Conservation (phyloP, 2,797 vertebrate genomes). For the Argyrosomus regius region DNA sequence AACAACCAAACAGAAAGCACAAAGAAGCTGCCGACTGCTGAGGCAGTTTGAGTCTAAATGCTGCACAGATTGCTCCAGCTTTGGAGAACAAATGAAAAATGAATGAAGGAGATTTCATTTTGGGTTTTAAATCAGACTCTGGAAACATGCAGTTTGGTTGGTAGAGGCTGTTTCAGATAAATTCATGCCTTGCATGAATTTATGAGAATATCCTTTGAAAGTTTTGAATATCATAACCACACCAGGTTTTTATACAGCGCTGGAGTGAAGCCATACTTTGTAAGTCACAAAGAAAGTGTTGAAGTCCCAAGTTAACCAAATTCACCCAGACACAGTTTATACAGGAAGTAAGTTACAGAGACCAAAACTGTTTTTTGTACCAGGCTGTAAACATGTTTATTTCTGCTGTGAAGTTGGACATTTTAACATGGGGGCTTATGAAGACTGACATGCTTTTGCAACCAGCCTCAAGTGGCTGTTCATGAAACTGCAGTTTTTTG, state of each 20-base stretch:
- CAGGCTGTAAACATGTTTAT: too few relatives aligned
- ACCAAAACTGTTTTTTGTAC: too few relatives aligned
- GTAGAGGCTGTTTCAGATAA: conserved; percentile 18
- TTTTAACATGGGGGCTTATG: too few relatives aligned
- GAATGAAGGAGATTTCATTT: conserved; percentile 24
- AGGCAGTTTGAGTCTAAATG: conserved; percentile 2
- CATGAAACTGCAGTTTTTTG: too few relatives aligned
- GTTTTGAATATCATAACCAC: conserved; percentile 35
- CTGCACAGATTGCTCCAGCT: neutral
- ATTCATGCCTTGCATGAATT: conserved; percentile 22
- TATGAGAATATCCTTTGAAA: conserved; percentile 39
- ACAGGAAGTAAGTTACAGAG: too few relatives aligned
- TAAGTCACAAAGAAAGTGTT: neutral
- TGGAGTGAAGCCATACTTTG: neutral
- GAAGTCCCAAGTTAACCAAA: neutral
- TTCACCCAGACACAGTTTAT: too few relatives aligned
- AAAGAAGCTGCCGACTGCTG: neutral
- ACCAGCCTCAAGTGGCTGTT: too few relatives aligned
- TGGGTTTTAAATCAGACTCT: neutral
- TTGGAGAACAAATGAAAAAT: conserved; percentile 43
- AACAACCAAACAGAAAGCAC: neutral
- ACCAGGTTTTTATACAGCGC: conserved; percentile 5
- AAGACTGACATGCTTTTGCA: too few relatives aligned
- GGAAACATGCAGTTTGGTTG: conserved; percentile 5
- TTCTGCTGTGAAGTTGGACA: too few relatives aligned